Evolutionary conservation across 2,797 vertebrate genomes (phyloP).

Genomic region (Hemibagrus guttatus): DNA sequence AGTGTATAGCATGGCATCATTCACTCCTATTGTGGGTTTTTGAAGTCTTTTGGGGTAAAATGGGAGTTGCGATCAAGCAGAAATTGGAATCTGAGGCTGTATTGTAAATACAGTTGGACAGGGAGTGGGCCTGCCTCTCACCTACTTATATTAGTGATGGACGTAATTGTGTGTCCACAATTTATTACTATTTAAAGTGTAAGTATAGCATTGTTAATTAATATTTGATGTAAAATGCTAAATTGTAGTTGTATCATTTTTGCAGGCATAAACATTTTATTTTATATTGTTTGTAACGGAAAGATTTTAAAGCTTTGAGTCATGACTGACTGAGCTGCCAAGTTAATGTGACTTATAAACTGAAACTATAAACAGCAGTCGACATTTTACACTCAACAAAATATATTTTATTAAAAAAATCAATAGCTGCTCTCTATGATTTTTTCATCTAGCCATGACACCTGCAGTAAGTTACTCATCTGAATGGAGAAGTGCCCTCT

Average conservation of each 20-base stretch:
- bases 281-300: background rate
- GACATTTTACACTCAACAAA: background rate
- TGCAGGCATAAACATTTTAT: background rate
- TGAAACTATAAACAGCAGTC: background rate
- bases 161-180: background rate
- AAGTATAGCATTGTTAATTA: background rate
- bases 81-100: background rate
- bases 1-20: background rate
- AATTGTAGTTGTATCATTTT: background rate
- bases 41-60: background rate
- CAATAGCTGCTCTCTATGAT: background rate
- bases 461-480: background rate
- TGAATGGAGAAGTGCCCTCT: background rate
- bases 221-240: background rate
- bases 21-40: background rate
- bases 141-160: background rate
- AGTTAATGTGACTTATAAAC: background rate
- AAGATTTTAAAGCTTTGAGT: background rate
- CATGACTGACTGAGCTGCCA: background rate
- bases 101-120: background rate
- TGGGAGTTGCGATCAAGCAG: background rate
- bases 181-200: background rate
- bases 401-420: background rate
- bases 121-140: background rate
- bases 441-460: background rate